Base-by-base conservation (phyloP, 1,140 invertebrate genomes). In the Papilio helenus region DNA sequence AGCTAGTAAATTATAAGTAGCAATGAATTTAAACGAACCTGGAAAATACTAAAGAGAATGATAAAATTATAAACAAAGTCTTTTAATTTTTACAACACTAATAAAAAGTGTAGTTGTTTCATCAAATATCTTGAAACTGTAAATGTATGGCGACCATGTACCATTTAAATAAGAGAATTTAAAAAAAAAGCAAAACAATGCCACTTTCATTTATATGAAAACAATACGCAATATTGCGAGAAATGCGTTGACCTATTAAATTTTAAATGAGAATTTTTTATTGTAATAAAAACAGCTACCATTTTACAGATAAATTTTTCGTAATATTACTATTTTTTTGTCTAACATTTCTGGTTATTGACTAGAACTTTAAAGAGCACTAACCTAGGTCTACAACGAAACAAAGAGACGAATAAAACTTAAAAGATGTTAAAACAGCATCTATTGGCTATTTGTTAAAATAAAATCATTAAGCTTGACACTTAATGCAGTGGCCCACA, bases 161-260 rank as follows among this genome's bases (percentile, higher is more conserved):
- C n/a, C 18, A 20, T 55, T 20, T 0, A 61, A 12, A 9, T 58
- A 58, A 8, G 58, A 23, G 23, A 26, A 14, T 14, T 23, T 14
- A 14, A 61, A 61, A 61, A 26, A 61, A 61, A 26, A 23, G 58
- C 58, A 14, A 12, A 61, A 61, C 58, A 61, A 61, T 61, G 9
- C n/a, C 51, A 61, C 9, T 26, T 26, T 29, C 12, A 61, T 26
- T 61, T 55, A 18, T 18, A 49, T 49, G 5, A 18, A n/a, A 55
- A 18, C 51, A 61, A 26, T 26, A 61, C 14, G 23, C 7, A 61
- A 26, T 61, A 61, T 26, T 26, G 23, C 20, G 23, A 61, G 58
- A 61, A 61, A 61, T 61, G 58, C 58, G 23, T 61, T 61, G 58
- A 61, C 12, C 20, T 61, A 26, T n/a, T 58, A 61, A 61, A 26